Conservation (phyloP, 2,888 invertebrate genomes). For the Phengaris alcon region DNA sequence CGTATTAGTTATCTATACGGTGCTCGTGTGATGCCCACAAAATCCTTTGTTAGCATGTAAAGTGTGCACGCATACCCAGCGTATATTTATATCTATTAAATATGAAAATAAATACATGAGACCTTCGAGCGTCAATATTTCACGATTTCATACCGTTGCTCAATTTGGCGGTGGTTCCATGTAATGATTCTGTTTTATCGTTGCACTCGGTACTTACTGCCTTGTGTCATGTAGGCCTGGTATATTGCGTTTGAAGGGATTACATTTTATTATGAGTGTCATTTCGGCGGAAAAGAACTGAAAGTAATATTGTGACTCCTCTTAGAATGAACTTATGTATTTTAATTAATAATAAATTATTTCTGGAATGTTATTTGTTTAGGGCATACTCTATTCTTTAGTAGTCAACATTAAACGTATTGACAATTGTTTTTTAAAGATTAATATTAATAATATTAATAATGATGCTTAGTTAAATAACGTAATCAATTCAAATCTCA, state of each 20-base stretch:
- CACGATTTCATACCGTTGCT: slow-evolving; percentile 25
- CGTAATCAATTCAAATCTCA: neutral
- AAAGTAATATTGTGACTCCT: neutral
- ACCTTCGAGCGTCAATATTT: slow-evolving; percentile 26
- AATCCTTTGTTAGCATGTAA: slow-evolving; percentile 38
- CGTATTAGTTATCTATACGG: slow-evolving; percentile 60
- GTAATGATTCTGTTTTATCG: slow-evolving; percentile 20
- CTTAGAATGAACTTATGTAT: neutral
- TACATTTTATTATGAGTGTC: slow-evolving; percentile 4
- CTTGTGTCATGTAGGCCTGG: slow-evolving; percentile 17
- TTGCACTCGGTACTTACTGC: neutral
- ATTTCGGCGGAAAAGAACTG: neutral
- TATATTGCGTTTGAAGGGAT: neutral
- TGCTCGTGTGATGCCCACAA: slow-evolving; percentile 56
- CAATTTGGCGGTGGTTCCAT: slow-evolving; percentile 24
- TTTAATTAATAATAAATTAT: neutral
- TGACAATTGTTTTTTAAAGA: no score
- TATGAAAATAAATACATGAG: slow-evolving; percentile 44
- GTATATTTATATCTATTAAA: slow-evolving; percentile 12
- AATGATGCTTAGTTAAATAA: no score
- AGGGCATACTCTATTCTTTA: no score
- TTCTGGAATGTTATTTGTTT: no score
- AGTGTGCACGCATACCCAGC: slow-evolving; percentile 35
- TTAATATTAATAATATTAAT: no score
- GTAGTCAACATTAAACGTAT: no score